Percentiles rank a stretch among this genome's conserved stretches.
Evolutionary conservation across 2,888 invertebrate species (phyloP).

Genomic region (Biston betularia): DNA sequence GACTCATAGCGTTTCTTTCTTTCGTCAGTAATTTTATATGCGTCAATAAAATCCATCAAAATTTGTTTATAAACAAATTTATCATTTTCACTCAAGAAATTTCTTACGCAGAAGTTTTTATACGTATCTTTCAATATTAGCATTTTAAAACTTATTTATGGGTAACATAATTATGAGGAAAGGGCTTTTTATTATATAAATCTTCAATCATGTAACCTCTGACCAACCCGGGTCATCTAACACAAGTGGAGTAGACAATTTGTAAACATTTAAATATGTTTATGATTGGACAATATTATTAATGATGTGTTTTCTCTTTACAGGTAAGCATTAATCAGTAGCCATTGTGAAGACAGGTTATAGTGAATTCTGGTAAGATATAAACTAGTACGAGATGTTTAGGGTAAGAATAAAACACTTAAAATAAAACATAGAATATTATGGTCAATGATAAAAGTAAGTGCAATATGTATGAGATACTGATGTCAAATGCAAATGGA

Average conservation of each 20-base stretch:
- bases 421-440: too few relatives aligned
- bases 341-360: slow-evolving; percentile 6
- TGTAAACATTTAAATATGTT: slow-evolving; percentile 20
- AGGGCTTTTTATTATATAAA: slow-evolving; percentile 24
- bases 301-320: slow-evolving; percentile 53
- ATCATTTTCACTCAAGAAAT: slow-evolving; percentile 33
- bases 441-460: too few relatives aligned
- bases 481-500: too few relatives aligned
- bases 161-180: slow-evolving; percentile 19
- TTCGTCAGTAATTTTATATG: slow-evolving; percentile 23
- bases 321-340: slow-evolving; percentile 57
- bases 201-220: slow-evolving; percentile 35
- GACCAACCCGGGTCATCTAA: slow-evolving; percentile 24
- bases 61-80: slow-evolving; percentile 25
- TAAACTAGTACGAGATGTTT: not conserved
- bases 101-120: slow-evolving; percentile 26
- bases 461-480: too few relatives aligned
- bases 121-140: slow-evolving; percentile 32
- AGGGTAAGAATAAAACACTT: too few relatives aligned
- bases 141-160: slow-evolving; percentile 35
- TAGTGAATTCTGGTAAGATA: slow-evolving; percentile 17
- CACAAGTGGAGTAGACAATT: slow-evolving; percentile 25
- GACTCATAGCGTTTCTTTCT: slow-evolving; percentile 1
- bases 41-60: slow-evolving; percentile 43
- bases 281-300: slow-evolving; percentile 32